Evolutionary conservation across 1,140 invertebrate genomes (phyloP).

Genomic region (Ladona fulva): DNA sequence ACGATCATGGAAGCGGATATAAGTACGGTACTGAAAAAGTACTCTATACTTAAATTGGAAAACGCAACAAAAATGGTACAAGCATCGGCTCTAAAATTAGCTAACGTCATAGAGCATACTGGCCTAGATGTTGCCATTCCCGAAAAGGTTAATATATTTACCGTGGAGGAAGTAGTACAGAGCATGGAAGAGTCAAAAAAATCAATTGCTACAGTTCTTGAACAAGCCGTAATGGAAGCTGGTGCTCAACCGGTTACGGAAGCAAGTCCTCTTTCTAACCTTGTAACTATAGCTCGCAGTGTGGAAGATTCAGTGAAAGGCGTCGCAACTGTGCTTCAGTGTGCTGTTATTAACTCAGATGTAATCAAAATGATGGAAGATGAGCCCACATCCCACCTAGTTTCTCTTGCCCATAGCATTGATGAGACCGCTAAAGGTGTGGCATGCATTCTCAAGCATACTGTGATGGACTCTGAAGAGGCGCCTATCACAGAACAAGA

Average conservation of each 20-base stretch:
- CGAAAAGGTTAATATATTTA: neutral
- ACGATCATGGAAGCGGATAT: neutral
- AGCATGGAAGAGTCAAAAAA: constrained; percentile 12
- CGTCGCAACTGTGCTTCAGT: neutral
- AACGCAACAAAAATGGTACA: neutral
- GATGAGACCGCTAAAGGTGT: neutral
- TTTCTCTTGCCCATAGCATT: neutral
- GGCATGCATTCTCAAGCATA: neutral
- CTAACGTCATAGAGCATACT: neutral
- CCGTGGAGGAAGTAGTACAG: neutral
- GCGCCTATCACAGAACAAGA: constrained; percentile 13
- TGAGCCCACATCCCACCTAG: neutral
- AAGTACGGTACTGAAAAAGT: neutral
- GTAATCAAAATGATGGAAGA: neutral
- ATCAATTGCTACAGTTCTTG: constrained; percentile 16
- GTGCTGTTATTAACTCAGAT: neutral
- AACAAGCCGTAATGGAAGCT: neutral
- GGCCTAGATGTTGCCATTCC: neutral
- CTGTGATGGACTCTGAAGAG: neutral
- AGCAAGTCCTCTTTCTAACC: neutral
- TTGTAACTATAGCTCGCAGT: constrained; percentile 16
- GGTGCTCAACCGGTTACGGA: neutral
- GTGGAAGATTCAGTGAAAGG: constrained; percentile 14
- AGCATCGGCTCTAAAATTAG: neutral
- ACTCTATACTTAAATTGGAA: neutral